Evolutionary conservation across 92 coral and sea anemone genomes (phyloP).

Genomic region (Pocillopora meandrina): DNA sequence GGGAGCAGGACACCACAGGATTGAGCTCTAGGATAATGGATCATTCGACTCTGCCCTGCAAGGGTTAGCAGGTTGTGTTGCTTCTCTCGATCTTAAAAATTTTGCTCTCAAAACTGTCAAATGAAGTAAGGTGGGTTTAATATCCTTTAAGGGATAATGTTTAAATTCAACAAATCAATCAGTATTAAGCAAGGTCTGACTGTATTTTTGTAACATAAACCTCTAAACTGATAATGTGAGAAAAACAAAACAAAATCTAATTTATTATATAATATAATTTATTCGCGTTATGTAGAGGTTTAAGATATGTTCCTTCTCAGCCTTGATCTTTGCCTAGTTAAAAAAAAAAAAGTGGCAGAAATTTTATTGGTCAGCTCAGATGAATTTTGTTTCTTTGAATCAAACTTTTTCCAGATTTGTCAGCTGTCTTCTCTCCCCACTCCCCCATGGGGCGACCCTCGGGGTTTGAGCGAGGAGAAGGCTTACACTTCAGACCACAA

Average conservation of each 20-base stretch:
- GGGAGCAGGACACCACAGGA: neutral
- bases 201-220: neutral
- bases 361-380: neutral
- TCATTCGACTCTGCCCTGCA: neutral
- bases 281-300: slow-evolving; percentile 2
- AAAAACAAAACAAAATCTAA: slow-evolving; percentile 1
- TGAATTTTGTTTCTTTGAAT: neutral
- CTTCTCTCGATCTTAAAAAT: neutral
- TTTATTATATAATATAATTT: slow-evolving; percentile 22
- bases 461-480: no score
- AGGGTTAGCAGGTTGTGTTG: neutral
- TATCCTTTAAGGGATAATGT: neutral
- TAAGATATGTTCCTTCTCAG: neutral
- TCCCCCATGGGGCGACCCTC: no score
- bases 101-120: neutral
- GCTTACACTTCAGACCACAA: no score
- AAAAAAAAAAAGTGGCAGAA: neutral
- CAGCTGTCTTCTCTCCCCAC: no score
- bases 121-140: neutral
- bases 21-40: neutral
- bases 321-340: neutral
- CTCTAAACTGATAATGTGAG: neutral
- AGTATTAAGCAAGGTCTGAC: neutral
- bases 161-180: neutral
- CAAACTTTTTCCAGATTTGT: no score